Percentiles rank a stretch among this genome's conserved stretches.
Evolutionary conservation across 2,888 invertebrate genomes (phyloP).

Genomic region (Rhaphigaster nebulosa): DNA sequence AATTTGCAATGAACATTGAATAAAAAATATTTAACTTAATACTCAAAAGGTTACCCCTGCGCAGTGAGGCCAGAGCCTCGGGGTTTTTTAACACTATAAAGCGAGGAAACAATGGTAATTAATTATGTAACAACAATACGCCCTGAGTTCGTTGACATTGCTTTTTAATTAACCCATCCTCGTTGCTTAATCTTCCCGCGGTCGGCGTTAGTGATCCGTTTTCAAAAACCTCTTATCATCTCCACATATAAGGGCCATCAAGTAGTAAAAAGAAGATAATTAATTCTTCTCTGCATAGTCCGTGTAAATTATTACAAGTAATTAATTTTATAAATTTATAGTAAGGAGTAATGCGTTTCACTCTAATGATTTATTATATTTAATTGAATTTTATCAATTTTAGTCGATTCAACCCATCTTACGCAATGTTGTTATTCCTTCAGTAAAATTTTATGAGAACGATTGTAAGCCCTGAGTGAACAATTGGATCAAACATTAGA

Average conservation of each 20-base stretch:
- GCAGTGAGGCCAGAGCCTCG: background rate
- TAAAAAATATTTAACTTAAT: background rate
- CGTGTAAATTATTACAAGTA: background rate
- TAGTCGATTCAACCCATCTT: no score
- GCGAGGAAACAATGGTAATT: conserved; percentile 19
- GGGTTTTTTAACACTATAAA: conserved; percentile 2
- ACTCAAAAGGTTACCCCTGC: background rate
- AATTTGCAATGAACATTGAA: no score
- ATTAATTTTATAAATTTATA: background rate
- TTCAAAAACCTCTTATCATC: conserved; percentile 37
- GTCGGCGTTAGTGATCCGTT: background rate
- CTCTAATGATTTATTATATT: no score
- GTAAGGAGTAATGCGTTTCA: no score
- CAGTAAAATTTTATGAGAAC: no score
- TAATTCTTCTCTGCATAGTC: background rate
- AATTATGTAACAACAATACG: conserved; percentile 43
- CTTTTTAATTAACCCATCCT: conserved; percentile 45
- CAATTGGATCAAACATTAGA: no score
- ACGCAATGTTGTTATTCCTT: no score
- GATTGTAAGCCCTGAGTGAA: no score
- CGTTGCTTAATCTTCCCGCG: background rate
- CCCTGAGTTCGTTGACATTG: conserved; percentile 12
- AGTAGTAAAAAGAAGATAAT: conserved; percentile 42
- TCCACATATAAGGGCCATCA: background rate
- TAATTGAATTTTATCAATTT: no score